phyloP scores from a whole-genome alignment of 1,140 invertebrate species.

The Drosophila hydei region DNA sequence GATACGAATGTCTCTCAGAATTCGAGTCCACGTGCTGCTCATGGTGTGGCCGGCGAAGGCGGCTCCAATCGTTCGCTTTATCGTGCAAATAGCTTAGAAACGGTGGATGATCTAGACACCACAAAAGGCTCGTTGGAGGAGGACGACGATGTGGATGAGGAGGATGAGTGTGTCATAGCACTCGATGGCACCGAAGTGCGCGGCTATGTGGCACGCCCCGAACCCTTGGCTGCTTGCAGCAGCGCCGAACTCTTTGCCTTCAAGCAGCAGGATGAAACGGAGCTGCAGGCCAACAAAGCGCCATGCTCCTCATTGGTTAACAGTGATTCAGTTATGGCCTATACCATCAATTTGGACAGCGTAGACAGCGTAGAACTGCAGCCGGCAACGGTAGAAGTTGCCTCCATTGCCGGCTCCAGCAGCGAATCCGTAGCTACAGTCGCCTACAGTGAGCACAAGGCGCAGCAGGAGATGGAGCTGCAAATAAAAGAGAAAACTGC shows the following conservation, averaged over 20 bases:
- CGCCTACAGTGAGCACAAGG: slow-evolving; percentile 23
- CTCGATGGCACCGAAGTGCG: slow-evolving; percentile 69
- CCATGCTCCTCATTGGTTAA: slow-evolving; percentile 52
- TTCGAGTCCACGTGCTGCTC: slow-evolving; percentile 53
- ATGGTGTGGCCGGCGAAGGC: slow-evolving; percentile 17
- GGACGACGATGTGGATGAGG: slow-evolving; percentile 46
- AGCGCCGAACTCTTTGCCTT: slow-evolving; percentile 67
- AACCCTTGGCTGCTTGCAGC: slow-evolving; percentile 33
- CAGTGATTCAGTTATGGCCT: slow-evolving; percentile 49
- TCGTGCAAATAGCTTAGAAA: slow-evolving; percentile 66
- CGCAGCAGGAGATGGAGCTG: neutral
- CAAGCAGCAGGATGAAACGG: slow-evolving; percentile 44
- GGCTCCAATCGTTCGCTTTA: slow-evolving; percentile 46
- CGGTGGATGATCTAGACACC: slow-evolving; percentile 63
- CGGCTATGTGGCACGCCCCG: slow-evolving; percentile 56
- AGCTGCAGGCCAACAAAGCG: neutral
- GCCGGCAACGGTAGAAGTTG: neutral
- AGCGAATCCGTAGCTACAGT: slow-evolving; percentile 37
- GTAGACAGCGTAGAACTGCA: slow-evolving; percentile 10
- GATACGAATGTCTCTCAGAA: slow-evolving; percentile 67
- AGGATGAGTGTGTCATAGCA: slow-evolving; percentile 67
- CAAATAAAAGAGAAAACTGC: neutral
- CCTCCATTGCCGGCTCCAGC: neutral
- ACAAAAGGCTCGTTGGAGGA: slow-evolving; percentile 67
- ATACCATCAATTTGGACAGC: slow-evolving; percentile 60